Evolutionary conservation across 2,888 invertebrate species (phyloP).

Genomic region (Dermolepida albohirtum): DNA sequence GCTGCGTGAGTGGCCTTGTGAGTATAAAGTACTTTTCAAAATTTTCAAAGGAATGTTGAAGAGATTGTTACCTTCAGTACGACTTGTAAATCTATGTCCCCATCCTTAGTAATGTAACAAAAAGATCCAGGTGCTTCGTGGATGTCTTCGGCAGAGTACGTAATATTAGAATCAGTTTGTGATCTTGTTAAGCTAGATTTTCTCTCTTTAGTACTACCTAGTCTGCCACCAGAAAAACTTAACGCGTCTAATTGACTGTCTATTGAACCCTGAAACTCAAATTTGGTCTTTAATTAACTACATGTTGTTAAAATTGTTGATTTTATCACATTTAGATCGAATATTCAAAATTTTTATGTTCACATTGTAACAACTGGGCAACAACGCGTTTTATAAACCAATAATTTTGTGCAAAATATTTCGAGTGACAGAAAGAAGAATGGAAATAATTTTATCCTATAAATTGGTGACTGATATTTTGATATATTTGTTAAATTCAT

Average conservation of each 20-base stretch:
- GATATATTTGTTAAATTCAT: too few species aligned
- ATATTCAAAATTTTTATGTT: too few species aligned
- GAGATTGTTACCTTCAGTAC: conserved; percentile 76
- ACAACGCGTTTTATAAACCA: too few species aligned
- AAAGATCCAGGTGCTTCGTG: conserved; percentile 90
- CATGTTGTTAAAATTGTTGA: too few species aligned
- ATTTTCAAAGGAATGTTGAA: neutral
- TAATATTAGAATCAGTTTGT: conserved; percentile 92
- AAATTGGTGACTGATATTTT: too few species aligned
- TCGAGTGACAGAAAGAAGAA: too few species aligned
- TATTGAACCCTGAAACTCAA: conserved; percentile 76
- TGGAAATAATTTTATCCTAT: too few species aligned
- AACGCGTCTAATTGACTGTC: conserved; percentile 86
- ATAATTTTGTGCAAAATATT: too few species aligned
- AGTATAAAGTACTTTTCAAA: conserved; percentile 51
- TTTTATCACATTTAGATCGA: too few species aligned
- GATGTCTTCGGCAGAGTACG: conserved; percentile 86
- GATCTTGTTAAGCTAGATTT: conserved; percentile 84
- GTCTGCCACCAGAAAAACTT: conserved; percentile 69
- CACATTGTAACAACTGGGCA: too few species aligned
- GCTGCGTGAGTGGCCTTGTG: conserved; percentile 86
- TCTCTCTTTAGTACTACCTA: conserved; percentile 73
- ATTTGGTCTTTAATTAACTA: too few species aligned
- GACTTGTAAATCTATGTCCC: conserved; percentile 92
- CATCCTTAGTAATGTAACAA: conserved; percentile 94